Evolutionary conservation across 2,113 vertebrate genomes (phyloP), one percentile per base, ranked within the genome.

Genomic region (Limanda limanda): DNA sequence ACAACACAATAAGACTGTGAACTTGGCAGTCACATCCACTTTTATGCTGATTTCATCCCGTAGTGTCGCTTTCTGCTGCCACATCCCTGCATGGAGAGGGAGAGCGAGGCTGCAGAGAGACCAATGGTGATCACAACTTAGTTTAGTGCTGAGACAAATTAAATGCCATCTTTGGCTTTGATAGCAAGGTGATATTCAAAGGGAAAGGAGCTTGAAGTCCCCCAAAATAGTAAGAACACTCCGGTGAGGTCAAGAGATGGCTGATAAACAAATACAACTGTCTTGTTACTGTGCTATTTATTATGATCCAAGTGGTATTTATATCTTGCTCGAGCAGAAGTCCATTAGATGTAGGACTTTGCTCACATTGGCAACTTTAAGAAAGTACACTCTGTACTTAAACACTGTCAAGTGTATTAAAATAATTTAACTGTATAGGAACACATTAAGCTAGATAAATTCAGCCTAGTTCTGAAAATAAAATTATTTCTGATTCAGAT

Each of bases 21-120:
- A 89, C 76, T 67, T 81, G 76, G 79, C 75, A 81, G 76, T 81
- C 86, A 47, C 45, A 68, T 65, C 62, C 72, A 73, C 77, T 72
- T 90, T 84, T 75, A 84, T 81, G 76, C 74, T 81, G 78, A 88
- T 89, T 90, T 79, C 80, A 90, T 90, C 85, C 70, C 18, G 68
- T 24, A 21, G 63, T 69, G 68, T 76, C 54, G 78, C 71, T 48
- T 66, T 78, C 71, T 40, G 67, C 77, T 72, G 68, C 72, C 75
- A 71, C 61, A 59, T 69, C 72, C 81, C 72, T 40, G 67, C 74
- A 82, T 18, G 4, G 48, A 59, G 74, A 77, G 48, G 37, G 21
- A 59, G 78, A 75, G 57, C 1, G 14, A 23, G 17, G 76, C 79
- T 58, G 23, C 62, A 56, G 20, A 59, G 70, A 77, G 58, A 71